Evolutionary conservation across 2,888 invertebrate genomes (phyloP), one percentile per base, ranked within the genome.

Genomic region (Diarsia rubi): DNA sequence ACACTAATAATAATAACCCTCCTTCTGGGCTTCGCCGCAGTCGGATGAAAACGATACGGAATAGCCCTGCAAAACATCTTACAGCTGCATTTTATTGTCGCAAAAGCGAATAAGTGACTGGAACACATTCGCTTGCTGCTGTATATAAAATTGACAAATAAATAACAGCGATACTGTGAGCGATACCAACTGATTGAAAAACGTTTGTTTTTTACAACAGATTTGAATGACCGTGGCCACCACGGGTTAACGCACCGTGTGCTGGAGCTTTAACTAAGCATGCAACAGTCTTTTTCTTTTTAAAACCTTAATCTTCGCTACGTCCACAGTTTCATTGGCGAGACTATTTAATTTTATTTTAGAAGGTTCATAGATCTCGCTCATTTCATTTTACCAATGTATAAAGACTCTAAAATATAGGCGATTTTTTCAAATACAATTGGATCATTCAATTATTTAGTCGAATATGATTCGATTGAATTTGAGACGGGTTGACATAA

Each of bases 401-500:
- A 0, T 47, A 31, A 14, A 21, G 14, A 0, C 5, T 45, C 27
- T 67, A 52, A 27, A 9, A 21, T 1, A 14, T 6, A 69, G 77
- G 6, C 75, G 75, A 79, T 75, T 69, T 59, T 73, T 42, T 1
- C 0, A 37, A 4, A 0, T 14, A 42, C 49, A 63, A 62, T 63
- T 42, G 66, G 62, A 57, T 5, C 54, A n/a, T 14, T 27, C 19
- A 11, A 44, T 0, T 11, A 31, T 21, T 60, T 12, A 44, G 21
- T 60, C 31, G 31, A 37, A 8, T 37, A 37, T 8, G 37, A 37
- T 37, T 37, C 37, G 37, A 37, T 24, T 52, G 44, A 5, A 44
- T 49, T 70, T 63, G 44, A 64, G 19, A 49, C 42, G 44, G 60
- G 21, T 74, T 87, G 83, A 82, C 82, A 82, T 67, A 75, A 67